Conservation (phyloP, 2,113 vertebrate species). For the Dicerorhinus sumatrensis region DNA sequence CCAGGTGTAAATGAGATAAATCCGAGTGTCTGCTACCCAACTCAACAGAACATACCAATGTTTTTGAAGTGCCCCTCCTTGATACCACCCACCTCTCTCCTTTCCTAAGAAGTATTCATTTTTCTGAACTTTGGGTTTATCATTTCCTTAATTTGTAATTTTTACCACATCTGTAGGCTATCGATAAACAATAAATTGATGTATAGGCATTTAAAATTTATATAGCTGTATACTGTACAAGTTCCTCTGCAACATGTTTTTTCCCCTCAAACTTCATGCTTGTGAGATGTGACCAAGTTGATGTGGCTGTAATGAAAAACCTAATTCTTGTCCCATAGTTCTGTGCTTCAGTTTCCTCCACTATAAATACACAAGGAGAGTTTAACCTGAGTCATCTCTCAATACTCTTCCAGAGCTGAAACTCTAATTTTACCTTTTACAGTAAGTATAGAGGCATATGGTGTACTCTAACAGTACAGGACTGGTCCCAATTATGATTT, state of each 20-base stretch:
- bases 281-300: not conserved
- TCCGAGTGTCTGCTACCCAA: not conserved
- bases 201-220: not conserved
- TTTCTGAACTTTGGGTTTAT: not conserved
- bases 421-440: constrained; percentile 32
- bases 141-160: not conserved
- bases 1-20: not conserved
- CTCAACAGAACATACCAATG: not conserved
- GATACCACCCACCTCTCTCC: not conserved
- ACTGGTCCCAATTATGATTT: not conserved
- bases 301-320: not conserved
- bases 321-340: constrained; percentile 13
- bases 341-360: not conserved
- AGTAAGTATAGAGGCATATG: not conserved
- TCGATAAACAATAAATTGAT: not conserved
- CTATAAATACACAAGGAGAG: not conserved
- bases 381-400: not conserved
- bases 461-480: not conserved
- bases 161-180: constrained; percentile 1
- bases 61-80: not conserved
- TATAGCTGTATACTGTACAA: not conserved
- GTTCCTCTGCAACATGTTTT: not conserved
- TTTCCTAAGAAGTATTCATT: constrained; percentile 20
- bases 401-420: constrained; percentile 23
- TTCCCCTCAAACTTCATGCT: not conserved